Evolutionary conservation across 1,140 invertebrate genomes (phyloP).

Genomic region (Hormaphis cornu): DNA sequence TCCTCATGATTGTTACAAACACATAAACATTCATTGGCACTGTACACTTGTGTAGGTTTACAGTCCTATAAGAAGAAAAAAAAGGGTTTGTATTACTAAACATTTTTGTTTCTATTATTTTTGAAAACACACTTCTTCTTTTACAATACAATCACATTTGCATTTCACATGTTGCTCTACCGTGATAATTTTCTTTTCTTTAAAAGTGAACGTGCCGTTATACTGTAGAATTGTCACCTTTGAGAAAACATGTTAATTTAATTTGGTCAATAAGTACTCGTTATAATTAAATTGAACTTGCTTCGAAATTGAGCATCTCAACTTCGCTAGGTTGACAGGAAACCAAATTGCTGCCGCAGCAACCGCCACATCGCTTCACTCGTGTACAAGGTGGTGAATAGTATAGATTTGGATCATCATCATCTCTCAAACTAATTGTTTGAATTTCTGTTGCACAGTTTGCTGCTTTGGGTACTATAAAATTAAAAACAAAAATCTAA

Average conservation of each 20-base stretch:
- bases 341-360: constrained; percentile 52
- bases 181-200: constrained; percentile 43
- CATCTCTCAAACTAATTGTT: constrained; percentile 45
- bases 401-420: constrained; percentile 47
- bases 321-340: constrained; percentile 52
- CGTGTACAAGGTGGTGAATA: constrained; percentile 57
- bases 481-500: no score
- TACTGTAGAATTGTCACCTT: constrained; percentile 35
- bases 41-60: constrained; percentile 49
- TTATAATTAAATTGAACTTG: constrained; percentile 35
- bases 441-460: constrained; percentile 52
- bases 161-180: constrained; percentile 54
- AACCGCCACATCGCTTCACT: constrained; percentile 60
- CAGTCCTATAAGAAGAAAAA: constrained; percentile 47
- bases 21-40: constrained; percentile 49
- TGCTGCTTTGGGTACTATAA: constrained; percentile 42
- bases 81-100: background rate
- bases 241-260: background rate
- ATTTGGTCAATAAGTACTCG: no score
- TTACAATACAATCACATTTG: constrained; percentile 51
- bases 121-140: constrained; percentile 45
- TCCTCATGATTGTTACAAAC: constrained; percentile 52
- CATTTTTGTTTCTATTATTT: background rate
- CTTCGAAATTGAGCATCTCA: constrained; percentile 42
- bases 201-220: constrained; percentile 22